These are phyloP conservation scores for Salvelinus fontinalis DNA, from an alignment of 2,113 vertebrate species.

Conservation along the genomic window DNA sequence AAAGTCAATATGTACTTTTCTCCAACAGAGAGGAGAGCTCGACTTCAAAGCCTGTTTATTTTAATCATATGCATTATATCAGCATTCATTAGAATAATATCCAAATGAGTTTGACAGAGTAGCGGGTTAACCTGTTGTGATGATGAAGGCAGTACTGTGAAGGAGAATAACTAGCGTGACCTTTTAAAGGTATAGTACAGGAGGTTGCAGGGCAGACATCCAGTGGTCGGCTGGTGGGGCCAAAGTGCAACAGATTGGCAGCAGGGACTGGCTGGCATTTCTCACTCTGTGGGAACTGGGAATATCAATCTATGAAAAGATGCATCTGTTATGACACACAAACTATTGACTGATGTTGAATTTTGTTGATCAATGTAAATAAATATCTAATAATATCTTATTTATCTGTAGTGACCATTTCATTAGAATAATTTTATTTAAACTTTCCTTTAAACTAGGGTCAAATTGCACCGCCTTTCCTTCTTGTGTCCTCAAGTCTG, in stretches of 20 bases:
- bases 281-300: slow-evolving; percentile 19
- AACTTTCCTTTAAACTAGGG: too few species aligned
- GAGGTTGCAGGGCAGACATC: not conserved
- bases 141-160: slow-evolving; percentile 27
- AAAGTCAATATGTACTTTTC: slow-evolving; percentile 68
- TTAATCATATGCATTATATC: slow-evolving; percentile 66
- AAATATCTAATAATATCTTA: not conserved
- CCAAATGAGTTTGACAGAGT: slow-evolving; percentile 59
- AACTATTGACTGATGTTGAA: not conserved
- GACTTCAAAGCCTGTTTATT: slow-evolving; percentile 58
- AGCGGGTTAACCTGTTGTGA: slow-evolving; percentile 53
- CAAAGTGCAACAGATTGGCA: slow-evolving; percentile 10
- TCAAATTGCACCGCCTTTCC: too few species aligned
- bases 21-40: slow-evolving; percentile 52
- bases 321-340: not conserved
- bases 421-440: too few species aligned
- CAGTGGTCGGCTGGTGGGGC: not conserved
- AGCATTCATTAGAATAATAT: slow-evolving; percentile 66
- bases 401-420: too few species aligned
- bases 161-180: slow-evolving; percentile 41
- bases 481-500: too few species aligned
- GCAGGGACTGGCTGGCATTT: slow-evolving; percentile 33
- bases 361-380: too few species aligned
- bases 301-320: not conserved
- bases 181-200: slow-evolving; percentile 43